phyloP scores from a whole-genome alignment of 2,113 vertebrate species.

The Desmodus rotundus region DNA sequence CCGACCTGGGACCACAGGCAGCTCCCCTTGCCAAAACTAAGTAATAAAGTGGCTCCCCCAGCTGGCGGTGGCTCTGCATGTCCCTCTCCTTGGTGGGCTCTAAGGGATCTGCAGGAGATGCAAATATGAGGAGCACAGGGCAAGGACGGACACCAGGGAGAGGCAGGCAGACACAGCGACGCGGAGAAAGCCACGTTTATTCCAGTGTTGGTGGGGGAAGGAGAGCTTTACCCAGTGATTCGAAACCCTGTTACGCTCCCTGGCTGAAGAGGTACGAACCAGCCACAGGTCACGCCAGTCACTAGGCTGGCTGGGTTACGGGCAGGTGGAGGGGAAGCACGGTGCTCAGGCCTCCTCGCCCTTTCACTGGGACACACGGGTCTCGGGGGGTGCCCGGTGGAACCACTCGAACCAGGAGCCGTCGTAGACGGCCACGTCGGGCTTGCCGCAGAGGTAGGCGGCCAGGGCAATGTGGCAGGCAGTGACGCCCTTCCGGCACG shows the following conservation, averaged over 20 bases:
- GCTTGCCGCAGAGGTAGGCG: slow-evolving; percentile 89
- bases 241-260: neutral
- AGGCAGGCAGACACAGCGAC: neutral
- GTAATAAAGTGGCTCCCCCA: neutral
- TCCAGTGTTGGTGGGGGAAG: neutral
- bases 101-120: neutral
- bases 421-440: slow-evolving; percentile 88
- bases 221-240: neutral
- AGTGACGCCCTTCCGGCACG: slow-evolving; percentile 92
- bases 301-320: rapidly evolving
- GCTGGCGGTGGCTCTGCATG: rapidly evolving
- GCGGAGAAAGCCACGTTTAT: slow-evolving; percentile 59
- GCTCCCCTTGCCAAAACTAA: neutral
- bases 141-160: neutral
- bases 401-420: slow-evolving; percentile 96
- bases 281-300: rapidly evolving
- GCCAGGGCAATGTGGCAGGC: slow-evolving; percentile 92
- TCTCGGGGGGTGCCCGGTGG: slow-evolving; percentile 82
- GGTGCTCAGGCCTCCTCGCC: slow-evolving; percentile 67
- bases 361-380: slow-evolving; percentile 84
- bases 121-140: rapidly evolving
- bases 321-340: neutral
- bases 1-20: neutral
- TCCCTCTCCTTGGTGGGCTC: neutral
- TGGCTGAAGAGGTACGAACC: neutral